Base-by-base conservation (phyloP, 2,888 invertebrate species). In the Nomada lathburiana region DNA sequence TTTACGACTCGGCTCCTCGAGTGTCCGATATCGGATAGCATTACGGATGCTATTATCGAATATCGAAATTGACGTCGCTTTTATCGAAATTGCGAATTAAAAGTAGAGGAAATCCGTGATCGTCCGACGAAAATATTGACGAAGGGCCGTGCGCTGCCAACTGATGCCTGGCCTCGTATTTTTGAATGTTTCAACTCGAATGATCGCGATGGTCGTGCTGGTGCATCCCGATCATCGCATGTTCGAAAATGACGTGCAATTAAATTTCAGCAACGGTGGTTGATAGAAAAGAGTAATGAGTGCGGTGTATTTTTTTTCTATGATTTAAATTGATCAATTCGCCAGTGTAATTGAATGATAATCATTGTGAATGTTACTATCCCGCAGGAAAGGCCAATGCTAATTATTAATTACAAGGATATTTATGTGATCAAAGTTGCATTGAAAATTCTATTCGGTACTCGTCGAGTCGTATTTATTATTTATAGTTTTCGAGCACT, bases 401-500 rank as follows among this genome's bases (percentile, higher is more conserved):
- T 36, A 36, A 9, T 36, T 0, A 36, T 7, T 36, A 7, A 36
- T 7, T 36, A 36, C 7, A 36, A 36, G 7, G 36, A 36, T 36
- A 7, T 36, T 36, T 36, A 7, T 36, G 7, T 36, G 36, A 36
- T 1, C 36, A 0, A 36, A 7, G 36, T 36, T 36, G 36, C 7
- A 36, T 36, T 7, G 36, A 36, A 7, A 36, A 36, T 36, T 36
- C 36, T 5, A 36, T 7, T 0, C 36, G 7, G 36, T 7, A 29
- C 7, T 80, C 74, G 36, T 60, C 69, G 79, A 70, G 79, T 80
- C 52, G 74, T 36, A 36, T 59, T 64, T 80, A 82, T 83, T 85
- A 86, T 88, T 88, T 87, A 85, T 87, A 86, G 81, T 87, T 86
- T 85, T 83, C 76, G 77, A 64, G 80, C 73, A 83, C 84, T 72